Conservation (phyloP, 2,888 invertebrate species). For the Calameuta filiformis region DNA sequence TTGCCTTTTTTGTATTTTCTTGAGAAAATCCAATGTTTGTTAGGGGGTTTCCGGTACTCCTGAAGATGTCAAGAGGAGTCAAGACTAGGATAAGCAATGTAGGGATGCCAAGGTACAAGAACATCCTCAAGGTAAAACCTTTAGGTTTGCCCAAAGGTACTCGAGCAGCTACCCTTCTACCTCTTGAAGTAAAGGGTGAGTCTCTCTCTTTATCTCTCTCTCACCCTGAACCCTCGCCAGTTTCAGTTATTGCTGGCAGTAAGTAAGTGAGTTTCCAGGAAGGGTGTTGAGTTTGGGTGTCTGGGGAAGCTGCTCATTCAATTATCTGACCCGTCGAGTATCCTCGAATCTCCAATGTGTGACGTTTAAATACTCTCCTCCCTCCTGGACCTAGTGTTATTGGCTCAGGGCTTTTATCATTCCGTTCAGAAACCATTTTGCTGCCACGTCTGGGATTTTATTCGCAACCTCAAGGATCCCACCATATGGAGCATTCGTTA, state of each 20-base stretch:
- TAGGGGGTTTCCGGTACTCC: no score
- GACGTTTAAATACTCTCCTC: not conserved
- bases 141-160: not conserved
- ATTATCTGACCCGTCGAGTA: slow-evolving; percentile 40
- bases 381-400: not conserved
- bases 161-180: not conserved
- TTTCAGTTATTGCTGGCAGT: slow-evolving; percentile 39
- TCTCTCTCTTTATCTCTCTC: not conserved
- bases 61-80: not conserved
- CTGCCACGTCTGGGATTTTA: not conserved
- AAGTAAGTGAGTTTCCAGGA: slow-evolving; percentile 22
- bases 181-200: not conserved
- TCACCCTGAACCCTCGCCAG: slow-evolving; percentile 21
- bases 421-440: slow-evolving; percentile 18
- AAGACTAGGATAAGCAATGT: no score
- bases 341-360: slow-evolving; percentile 11
- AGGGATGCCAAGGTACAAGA: not conserved
- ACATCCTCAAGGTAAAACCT: not conserved
- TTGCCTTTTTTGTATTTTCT: no score
- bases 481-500: no score
- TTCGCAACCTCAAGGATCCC: not conserved
- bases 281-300: slow-evolving; percentile 17
- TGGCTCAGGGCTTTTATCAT: slow-evolving; percentile 34
- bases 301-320: slow-evolving; percentile 40
- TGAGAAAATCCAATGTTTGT: no score